Conservation (phyloP, 2,797 vertebrate species). For the Falco naumanni region DNA sequence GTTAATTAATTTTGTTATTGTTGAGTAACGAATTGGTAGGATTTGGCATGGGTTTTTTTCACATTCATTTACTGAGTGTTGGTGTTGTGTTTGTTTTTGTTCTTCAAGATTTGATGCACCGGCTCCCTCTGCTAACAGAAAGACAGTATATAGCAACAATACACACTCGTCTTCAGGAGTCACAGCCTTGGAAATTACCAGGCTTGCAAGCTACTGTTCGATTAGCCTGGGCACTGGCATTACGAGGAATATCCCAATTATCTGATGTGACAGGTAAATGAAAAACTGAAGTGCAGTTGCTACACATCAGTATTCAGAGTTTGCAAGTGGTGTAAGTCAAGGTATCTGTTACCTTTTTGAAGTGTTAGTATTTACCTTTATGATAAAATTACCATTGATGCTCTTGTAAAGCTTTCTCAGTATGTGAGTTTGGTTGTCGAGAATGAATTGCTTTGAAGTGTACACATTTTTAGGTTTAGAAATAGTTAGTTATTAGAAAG, state of each 20-base stretch:
- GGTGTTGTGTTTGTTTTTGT: neutral
- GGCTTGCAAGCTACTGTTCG: constrained; percentile 93
- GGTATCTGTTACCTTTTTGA: neutral
- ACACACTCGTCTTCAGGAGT: constrained; percentile 90
- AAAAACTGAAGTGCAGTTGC: neutral
- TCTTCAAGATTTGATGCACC: constrained; percentile 88
- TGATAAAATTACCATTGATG: neutral
- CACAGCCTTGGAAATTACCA: constrained; percentile 90
- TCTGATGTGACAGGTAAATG: constrained; percentile 91
- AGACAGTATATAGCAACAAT: constrained; percentile 91
- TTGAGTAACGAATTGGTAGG: neutral
- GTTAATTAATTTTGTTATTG: neutral
- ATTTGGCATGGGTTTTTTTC: neutral
- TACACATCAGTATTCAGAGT: neutral
- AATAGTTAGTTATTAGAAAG: neutral
- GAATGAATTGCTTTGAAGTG: neutral
- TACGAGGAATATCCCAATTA: constrained; percentile 93
- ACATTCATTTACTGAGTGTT: neutral
- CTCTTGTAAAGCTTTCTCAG: neutral
- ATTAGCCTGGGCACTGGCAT: constrained; percentile 91
- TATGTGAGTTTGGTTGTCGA: neutral
- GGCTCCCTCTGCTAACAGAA: constrained; percentile 89
- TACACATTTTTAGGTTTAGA: neutral
- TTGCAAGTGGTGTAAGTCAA: neutral
- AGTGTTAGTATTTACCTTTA: neutral